Conservation (phyloP, 2,113 vertebrate genomes). For the Rhinopomastus cyanomelas region DNA sequence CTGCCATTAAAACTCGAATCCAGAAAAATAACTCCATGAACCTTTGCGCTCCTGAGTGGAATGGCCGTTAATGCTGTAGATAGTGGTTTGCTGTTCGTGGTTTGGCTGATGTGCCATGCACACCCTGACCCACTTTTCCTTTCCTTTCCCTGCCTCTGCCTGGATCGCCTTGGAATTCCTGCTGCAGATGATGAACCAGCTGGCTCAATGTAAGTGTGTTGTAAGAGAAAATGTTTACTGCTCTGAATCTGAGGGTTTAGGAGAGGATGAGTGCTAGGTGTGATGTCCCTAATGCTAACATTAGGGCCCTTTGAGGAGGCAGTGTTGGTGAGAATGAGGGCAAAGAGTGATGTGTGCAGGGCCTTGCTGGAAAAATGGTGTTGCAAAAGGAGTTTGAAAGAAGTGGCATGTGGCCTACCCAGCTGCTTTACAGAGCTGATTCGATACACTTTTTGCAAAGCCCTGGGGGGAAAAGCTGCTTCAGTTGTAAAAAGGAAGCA, state of each 20-base stretch:
- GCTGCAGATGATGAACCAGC: constrained; percentile 94
- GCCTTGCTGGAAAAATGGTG: background rate
- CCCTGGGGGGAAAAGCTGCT: background rate
- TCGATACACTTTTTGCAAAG: background rate
- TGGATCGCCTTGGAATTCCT: constrained; percentile 14
- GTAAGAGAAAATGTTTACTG: background rate
- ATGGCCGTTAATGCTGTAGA: constrained; percentile 76
- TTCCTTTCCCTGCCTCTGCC: constrained; percentile 56
- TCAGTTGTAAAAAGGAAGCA: background rate
- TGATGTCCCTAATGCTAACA: background rate
- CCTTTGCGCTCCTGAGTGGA: constrained; percentile 75
- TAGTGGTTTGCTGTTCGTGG: constrained; percentile 35
- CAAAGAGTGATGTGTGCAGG: background rate
- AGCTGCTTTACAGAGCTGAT: background rate
- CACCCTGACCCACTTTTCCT: constrained; percentile 32
- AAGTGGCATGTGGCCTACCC: too few relatives aligned
- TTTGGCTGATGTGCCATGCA: background rate
- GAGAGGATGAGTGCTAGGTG: background rate
- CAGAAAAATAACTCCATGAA: constrained; percentile 77
- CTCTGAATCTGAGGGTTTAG: background rate
- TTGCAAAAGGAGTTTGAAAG: background rate
- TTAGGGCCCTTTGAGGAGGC: background rate
- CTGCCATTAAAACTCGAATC: constrained; percentile 76
- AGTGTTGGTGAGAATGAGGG: background rate
- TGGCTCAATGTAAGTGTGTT: constrained; percentile 89